Conservation (phyloP, 2,113 vertebrate genomes). For the Plecotus auritus region DNA sequence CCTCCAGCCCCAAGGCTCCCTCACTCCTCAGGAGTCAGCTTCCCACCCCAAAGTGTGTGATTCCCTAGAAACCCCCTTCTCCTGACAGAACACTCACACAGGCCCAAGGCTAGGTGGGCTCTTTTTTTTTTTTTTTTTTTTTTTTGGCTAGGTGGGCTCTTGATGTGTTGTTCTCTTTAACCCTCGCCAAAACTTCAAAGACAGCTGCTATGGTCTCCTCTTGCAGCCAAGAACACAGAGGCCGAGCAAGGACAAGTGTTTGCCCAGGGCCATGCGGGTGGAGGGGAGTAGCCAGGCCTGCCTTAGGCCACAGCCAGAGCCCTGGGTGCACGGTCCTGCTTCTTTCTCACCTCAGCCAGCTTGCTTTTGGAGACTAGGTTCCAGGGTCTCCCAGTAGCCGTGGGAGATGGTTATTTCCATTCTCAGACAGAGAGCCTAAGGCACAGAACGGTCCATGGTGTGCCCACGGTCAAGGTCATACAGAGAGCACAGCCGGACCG, state of each 20-base stretch:
- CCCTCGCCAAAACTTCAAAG: background rate
- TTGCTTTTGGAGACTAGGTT: fast-evolving
- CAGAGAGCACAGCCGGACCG: background rate
- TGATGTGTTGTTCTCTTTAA: background rate
- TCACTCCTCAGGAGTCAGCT: background rate
- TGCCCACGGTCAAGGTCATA: background rate
- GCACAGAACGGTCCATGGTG: background rate
- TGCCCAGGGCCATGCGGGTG: background rate
- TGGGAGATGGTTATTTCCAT: background rate
- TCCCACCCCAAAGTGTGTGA: background rate
- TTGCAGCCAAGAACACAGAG: background rate
- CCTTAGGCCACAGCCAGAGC: background rate
- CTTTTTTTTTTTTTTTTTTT: too few species aligned
- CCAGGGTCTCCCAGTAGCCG: background rate
- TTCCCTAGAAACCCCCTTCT: background rate
- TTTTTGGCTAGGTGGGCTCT: background rate
- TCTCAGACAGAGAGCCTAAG: background rate
- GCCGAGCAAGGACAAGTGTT: background rate
- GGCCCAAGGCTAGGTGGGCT: background rate
- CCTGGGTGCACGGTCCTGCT: fast-evolving
- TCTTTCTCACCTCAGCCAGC: background rate
- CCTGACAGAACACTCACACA: background rate
- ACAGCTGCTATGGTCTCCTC: background rate
- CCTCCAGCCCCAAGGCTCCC: background rate
- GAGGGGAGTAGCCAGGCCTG: background rate